Conservation (phyloP, 2,113 vertebrate species). For the Acanthochromis polyacanthus region DNA sequence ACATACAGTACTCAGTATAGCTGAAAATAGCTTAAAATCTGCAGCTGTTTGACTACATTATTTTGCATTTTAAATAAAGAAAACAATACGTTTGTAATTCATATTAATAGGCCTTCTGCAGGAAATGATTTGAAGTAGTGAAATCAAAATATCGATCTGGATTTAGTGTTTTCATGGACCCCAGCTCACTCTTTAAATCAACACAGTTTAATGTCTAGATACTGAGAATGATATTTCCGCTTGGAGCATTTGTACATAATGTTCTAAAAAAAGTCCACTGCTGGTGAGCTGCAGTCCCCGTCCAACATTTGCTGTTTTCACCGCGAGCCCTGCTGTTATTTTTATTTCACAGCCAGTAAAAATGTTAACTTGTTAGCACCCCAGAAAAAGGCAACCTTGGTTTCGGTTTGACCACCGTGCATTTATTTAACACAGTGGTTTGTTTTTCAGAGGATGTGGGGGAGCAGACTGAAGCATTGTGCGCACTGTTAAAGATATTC, state of each 20-base stretch:
- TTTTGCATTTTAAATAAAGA: neutral
- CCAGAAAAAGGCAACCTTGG: neutral
- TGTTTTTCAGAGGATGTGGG: no score
- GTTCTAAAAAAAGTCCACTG: neutral
- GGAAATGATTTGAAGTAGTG: no score
- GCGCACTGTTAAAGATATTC: no score
- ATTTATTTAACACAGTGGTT: neutral
- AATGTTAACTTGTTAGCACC: neutral
- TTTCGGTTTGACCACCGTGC: conserved; percentile 1
- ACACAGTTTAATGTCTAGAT: neutral
- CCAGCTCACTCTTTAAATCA: neutral
- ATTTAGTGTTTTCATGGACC: neutral
- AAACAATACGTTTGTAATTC: neutral
- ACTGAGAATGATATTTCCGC: neutral
- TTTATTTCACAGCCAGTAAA: neutral
- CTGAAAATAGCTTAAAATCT: neutral
- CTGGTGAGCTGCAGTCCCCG: neutral
- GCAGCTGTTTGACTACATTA: no score
- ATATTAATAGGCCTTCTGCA: neutral
- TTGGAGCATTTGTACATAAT: neutral
- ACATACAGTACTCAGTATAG: neutral
- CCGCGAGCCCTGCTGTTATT: neutral
- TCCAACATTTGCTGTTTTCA: neutral
- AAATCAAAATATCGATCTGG: neutral
- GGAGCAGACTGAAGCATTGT: no score